These are phyloP conservation scores for Phortica magna DNA, from an alignment of 2,888 invertebrate genomes.

Conservation along the genomic window DNA sequence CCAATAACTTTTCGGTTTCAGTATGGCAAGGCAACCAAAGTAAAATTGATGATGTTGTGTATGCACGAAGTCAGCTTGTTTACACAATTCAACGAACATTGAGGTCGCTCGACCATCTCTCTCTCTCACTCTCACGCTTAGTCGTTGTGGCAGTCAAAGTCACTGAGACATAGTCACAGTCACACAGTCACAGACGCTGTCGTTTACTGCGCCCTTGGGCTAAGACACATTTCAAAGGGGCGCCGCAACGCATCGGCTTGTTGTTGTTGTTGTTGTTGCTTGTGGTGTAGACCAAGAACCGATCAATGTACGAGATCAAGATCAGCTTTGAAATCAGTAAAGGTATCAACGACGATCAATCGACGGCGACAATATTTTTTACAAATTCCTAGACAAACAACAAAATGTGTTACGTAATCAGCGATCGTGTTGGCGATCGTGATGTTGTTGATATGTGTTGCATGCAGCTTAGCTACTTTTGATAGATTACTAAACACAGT, in stretches of 20 bases:
- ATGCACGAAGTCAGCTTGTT: conserved; percentile 76
- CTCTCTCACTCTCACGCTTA: too few species aligned
- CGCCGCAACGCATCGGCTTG: conserved; percentile 2
- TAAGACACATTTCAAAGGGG: conserved; percentile 39
- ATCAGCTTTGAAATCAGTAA: conserved; percentile 58
- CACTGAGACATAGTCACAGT: not conserved
- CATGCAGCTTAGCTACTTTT: conserved; percentile 5
- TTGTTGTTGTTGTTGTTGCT: too few species aligned
- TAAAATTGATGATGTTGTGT: conserved; percentile 75
- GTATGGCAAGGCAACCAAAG: conserved; percentile 33
- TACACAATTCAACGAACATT: conserved; percentile 77
- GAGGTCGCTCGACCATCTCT: conserved; percentile 57
- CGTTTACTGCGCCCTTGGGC: conserved; percentile 15
- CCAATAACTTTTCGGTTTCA: conserved; percentile 56
- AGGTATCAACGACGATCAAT: conserved; percentile 10
- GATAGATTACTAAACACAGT: conserved; percentile 27
- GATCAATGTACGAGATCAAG: conserved; percentile 67
- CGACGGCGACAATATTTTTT: not conserved
- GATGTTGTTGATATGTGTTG: conserved; percentile 11
- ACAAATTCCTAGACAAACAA: conserved; percentile 39
- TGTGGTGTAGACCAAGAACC: conserved; percentile 47
- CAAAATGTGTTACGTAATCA: conserved; percentile 42
- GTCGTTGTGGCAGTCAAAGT: too few species aligned
- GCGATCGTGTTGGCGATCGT: not conserved
- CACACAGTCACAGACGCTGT: not conserved